Conservation (phyloP, 2,797 vertebrate genomes). For the Oophaga sylvatica region DNA sequence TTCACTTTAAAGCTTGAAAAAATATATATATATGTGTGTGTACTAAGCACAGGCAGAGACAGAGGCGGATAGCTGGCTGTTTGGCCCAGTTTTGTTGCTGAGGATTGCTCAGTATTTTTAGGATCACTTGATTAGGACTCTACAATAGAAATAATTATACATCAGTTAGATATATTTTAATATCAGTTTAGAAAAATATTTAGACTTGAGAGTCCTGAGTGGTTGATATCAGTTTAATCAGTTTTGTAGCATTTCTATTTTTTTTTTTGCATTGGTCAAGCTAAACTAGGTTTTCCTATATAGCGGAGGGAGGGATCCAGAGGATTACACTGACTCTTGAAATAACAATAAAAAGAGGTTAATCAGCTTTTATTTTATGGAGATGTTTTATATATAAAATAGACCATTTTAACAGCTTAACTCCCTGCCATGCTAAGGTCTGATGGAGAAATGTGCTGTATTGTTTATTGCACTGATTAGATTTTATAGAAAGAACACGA, state of each 20-base stretch:
- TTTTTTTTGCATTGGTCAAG: slow-evolving; percentile 14
- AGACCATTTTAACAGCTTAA: not conserved
- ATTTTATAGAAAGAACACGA: slow-evolving; percentile 24
- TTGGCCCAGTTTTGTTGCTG: slow-evolving; percentile 28
- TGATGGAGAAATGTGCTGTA: slow-evolving; percentile 19
- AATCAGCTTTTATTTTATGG: slow-evolving; percentile 36
- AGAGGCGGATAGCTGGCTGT: slow-evolving; percentile 6
- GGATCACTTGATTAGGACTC: not conserved
- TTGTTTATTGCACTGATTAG: slow-evolving; percentile 41
- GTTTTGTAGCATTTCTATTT: slow-evolving; percentile 3
- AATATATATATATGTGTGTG: not conserved
- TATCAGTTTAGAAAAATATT: no score
- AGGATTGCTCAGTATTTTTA: slow-evolving; percentile 13
- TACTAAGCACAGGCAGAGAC: not conserved
- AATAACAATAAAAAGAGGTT: slow-evolving; percentile 42
- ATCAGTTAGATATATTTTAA: not conserved
- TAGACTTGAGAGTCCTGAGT: no score
- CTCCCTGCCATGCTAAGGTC: slow-evolving; percentile 18
- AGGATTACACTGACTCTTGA: slow-evolving; percentile 30
- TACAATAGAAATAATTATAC: not conserved
- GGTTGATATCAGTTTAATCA: not conserved
- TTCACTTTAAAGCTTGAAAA: slow-evolving; percentile 1
- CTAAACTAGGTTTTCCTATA: slow-evolving; percentile 16
- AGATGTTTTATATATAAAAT: not conserved
- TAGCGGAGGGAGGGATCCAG: slow-evolving; percentile 2